These are phyloP conservation scores for Formica selysi DNA, from an alignment of 1,140 invertebrate species.

Conservation along the genomic window DNA sequence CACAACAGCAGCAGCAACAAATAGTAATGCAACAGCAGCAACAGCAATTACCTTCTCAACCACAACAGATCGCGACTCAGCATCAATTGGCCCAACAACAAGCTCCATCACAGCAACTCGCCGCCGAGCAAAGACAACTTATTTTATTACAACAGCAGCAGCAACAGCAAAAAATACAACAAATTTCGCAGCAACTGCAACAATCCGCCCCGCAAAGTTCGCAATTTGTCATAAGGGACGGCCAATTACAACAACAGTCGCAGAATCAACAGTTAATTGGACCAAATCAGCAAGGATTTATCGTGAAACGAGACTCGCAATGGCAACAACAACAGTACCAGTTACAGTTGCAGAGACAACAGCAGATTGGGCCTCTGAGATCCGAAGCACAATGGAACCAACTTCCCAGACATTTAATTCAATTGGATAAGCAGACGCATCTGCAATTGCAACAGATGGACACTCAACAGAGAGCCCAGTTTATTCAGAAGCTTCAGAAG, in stretches of 20 bases:
- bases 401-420: conserved; percentile 90
- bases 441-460: conserved; percentile 94
- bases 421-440: conserved; percentile 92
- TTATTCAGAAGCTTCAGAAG: conserved; percentile 92
- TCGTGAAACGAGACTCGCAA: conserved; percentile 88
- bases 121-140: conserved; percentile 83
- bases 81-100: conserved; percentile 81
- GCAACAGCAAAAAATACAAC: conserved; percentile 84
- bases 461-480: conserved; percentile 91
- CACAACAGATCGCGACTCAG: conserved; percentile 74
- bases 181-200: conserved; percentile 85
- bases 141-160: conserved; percentile 82
- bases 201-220: conserved; percentile 85
- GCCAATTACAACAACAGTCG: conserved; percentile 87
- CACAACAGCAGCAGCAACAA: conserved; percentile 78
- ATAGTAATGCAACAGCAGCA: conserved; percentile 73
- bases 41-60: conserved; percentile 72
- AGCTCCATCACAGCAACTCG: conserved; percentile 80
- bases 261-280: conserved; percentile 84
- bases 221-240: conserved; percentile 87
- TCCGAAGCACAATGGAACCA: conserved; percentile 84
- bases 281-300: conserved; percentile 86
- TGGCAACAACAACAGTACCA: conserved; percentile 85
- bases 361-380: conserved; percentile 84
- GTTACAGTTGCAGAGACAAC: conserved; percentile 74